Base-by-base conservation (phyloP, 1,140 invertebrate species). In the Drosophila persimilis region DNA sequence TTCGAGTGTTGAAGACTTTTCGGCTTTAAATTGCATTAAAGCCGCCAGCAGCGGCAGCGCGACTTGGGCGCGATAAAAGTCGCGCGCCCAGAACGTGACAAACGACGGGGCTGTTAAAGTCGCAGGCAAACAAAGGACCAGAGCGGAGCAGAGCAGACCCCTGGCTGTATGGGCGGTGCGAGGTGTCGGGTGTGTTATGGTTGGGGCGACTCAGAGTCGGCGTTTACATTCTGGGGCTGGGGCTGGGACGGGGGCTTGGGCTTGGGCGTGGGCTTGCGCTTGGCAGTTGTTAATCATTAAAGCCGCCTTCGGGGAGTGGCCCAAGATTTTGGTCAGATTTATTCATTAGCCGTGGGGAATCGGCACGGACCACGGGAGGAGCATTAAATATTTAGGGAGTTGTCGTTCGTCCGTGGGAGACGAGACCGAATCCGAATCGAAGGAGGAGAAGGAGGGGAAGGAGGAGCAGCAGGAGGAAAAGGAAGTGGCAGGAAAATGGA, bases 11-110 rank as follows among this genome's bases (percentile, higher is more conserved):
- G 17, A 17, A 17, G 17, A 17, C 17, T 17, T 17, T 17, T 17
- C 17, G 17, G 17, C 17, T 17, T 17, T 17, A 17, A 17, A 17
- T 83, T 75, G 59, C 77, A 66, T 86, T 86, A 70, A 80, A 77
- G 80, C 62, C 66, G 45, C 20, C 9, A 59, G 62, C 20, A 31
- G 31, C 0, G 9, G 9, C 35, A 11, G 35, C 35, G 17, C 67
- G 60, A 64, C 72, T 81, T 70, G 63, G 31, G 60, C 54, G 78
- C 73, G 78, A 85, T 86, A 71, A 85, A 86, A 85, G 74, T 85
- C 81, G 69, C 81, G 67, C 77, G 58, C 46, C 39, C 55, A 55
- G 73, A 80, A 85, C 80, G 80, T 85, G 80, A 85, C 81, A 80
- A 85, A 77, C 73, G 77, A 70, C 69, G 58, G 43, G 54, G 51